Evolutionary conservation across 2,797 vertebrate species (phyloP).

Genomic region (Sylvia borin): DNA sequence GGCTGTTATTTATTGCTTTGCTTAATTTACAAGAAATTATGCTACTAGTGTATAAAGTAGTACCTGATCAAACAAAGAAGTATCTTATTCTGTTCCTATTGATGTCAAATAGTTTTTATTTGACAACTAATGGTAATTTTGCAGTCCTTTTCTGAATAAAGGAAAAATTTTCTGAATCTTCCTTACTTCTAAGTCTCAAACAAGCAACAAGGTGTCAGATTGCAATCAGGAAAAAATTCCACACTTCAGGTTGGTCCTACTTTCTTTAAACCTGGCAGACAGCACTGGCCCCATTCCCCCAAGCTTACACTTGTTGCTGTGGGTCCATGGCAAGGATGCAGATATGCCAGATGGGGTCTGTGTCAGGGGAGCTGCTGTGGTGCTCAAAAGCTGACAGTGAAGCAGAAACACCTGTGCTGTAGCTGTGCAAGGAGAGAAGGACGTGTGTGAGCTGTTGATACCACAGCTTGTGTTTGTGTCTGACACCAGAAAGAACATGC

Average conservation of each 20-base stretch:
- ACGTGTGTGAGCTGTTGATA: fast-evolving
- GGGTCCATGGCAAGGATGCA: background rate
- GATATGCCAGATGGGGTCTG: too few species aligned
- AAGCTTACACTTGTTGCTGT: background rate
- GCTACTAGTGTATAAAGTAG: background rate
- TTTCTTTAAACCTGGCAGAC: background rate
- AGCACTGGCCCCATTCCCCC: background rate
- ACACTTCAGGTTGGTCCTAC: background rate
- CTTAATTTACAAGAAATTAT: background rate
- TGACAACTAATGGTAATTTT: background rate
- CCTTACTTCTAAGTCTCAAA: background rate
- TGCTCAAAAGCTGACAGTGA: background rate
- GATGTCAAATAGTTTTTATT: background rate
- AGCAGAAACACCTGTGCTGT: background rate
- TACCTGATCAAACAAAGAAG: background rate
- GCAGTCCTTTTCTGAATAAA: background rate
- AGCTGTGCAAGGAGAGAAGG: background rate
- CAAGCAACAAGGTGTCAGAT: background rate
- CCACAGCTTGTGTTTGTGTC: fast-evolving
- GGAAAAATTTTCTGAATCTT: background rate
- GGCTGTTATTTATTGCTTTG: background rate
- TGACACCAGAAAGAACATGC: background rate
- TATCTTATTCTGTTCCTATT: background rate
- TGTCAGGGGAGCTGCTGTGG: background rate
- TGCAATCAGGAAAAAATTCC: background rate